Conservation (phyloP, 2,113 vertebrate species). For the Sorex fumeus region DNA sequence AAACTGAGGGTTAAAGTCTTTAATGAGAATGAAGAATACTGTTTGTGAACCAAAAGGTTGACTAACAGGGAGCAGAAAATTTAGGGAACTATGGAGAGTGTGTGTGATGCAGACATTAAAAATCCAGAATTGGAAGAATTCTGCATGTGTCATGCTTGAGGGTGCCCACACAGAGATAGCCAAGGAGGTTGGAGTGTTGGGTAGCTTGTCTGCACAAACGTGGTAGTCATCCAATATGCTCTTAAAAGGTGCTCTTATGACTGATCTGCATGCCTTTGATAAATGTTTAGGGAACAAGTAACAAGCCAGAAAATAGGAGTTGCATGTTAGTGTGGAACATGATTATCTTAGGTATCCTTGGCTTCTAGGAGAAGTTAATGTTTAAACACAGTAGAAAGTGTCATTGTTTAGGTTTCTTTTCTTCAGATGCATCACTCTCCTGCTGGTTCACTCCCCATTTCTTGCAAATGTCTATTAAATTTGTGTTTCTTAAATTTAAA, state of each 20-base stretch:
- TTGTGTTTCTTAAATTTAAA: background rate
- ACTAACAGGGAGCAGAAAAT: background rate
- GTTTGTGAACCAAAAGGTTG: background rate
- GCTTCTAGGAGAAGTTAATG: background rate
- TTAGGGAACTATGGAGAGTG: background rate
- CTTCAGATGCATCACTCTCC: background rate
- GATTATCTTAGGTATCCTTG: background rate
- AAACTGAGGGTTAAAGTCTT: background rate
- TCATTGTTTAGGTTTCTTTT: background rate
- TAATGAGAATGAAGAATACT: slow-evolving; percentile 23
- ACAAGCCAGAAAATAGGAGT: background rate
- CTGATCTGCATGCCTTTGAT: background rate
- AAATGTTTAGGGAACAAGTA: background rate
- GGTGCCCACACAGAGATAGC: background rate
- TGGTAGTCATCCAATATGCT: background rate
- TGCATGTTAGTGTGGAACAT: background rate
- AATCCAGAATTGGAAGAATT: background rate
- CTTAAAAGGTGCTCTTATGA: background rate
- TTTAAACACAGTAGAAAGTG: background rate
- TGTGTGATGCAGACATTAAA: background rate
- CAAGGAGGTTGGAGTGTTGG: background rate
- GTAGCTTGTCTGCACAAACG: background rate
- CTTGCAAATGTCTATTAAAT: background rate
- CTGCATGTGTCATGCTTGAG: too few species aligned
- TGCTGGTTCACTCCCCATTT: background rate